A percentile compares a stretch with the other conserved stretches of the same genome.
Evolutionary conservation across 2,888 invertebrate species (phyloP).

Genomic region (Drosophila kokeensis): DNA sequence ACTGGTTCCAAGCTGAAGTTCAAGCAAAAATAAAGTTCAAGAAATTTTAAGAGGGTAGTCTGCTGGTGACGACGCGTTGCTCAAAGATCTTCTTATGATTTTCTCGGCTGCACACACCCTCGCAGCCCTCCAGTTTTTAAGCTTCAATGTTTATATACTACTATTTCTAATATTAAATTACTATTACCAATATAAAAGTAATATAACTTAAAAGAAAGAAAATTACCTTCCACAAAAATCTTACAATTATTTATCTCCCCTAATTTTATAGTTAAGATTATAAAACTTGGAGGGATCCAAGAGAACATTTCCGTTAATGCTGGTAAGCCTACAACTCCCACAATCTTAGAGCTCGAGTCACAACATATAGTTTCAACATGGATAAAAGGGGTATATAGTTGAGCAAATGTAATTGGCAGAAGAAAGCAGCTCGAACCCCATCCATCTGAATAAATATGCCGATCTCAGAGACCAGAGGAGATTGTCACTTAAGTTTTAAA

Average conservation of each 20-base stretch:
- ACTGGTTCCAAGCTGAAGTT: neutral
- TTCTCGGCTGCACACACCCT: neutral
- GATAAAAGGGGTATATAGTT: neutral
- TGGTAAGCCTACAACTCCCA: neutral
- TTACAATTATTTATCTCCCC: too few relatives aligned
- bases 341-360: neutral
- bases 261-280: too few relatives aligned
- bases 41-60: neutral
- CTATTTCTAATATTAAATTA: neutral
- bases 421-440: neutral
- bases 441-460: neutral
- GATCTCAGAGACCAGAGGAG: neutral
- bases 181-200: neutral
- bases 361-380: neutral
- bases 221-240: neutral
- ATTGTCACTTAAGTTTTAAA: neutral
- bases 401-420: neutral
- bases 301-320: neutral
- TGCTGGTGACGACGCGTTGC: neutral
- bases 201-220: neutral
- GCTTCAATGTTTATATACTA: neutral
- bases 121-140: neutral
- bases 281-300: neutral
- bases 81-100: neutral
- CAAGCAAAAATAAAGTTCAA: neutral